Conservation (phyloP, 2,113 vertebrate species). For the Proteles cristata region DNA sequence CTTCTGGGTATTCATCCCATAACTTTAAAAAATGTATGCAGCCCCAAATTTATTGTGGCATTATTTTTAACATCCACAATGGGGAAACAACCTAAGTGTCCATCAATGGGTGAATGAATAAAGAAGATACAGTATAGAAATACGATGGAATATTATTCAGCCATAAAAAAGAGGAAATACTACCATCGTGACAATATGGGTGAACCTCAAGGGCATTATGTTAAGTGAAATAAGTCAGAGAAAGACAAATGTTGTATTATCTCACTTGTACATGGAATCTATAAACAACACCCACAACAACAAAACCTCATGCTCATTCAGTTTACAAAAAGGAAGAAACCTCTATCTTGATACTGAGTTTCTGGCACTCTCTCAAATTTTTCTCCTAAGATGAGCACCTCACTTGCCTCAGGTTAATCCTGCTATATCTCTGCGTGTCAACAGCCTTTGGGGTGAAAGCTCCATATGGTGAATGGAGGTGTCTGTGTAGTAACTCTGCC, state of each 20-base stretch:
- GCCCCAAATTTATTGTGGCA: neutral
- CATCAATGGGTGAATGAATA: neutral
- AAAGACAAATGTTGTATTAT: neutral
- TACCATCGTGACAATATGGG: neutral
- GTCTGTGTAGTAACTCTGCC: neutral
- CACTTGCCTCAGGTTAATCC: neutral
- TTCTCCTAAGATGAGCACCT: neutral
- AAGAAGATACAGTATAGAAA: neutral
- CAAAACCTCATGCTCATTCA: neutral
- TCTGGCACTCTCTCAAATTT: neutral
- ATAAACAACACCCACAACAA: neutral
- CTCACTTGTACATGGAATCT: neutral
- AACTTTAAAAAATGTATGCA: neutral
- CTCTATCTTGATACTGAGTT: neutral
- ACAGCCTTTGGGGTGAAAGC: neutral
- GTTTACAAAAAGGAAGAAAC: neutral
- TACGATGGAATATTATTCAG: neutral
- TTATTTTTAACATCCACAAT: neutral
- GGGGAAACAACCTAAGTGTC: neutral
- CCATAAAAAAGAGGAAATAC: neutral
- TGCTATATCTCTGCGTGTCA: neutral
- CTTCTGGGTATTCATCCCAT: neutral
- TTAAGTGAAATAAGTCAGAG: neutral
- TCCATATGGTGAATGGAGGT: neutral
- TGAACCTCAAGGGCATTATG: neutral